Conservation (phyloP, 1,140 invertebrate species). For the Vanessa tameamea region DNA sequence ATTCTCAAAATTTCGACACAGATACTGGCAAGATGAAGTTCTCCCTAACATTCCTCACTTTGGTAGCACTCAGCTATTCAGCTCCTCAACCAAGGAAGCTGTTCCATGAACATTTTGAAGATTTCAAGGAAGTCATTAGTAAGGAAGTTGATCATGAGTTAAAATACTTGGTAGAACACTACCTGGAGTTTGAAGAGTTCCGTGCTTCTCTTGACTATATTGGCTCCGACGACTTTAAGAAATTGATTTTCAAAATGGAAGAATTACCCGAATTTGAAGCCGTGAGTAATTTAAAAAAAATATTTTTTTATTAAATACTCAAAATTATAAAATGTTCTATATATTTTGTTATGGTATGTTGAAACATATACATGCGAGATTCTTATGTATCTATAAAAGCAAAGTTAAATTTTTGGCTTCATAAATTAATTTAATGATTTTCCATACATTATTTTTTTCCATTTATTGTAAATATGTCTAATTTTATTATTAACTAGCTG, state of each 20-base stretch:
- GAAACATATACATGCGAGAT: no score
- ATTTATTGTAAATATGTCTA: no score
- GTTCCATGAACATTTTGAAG: constrained; percentile 69
- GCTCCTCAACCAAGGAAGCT: constrained; percentile 63
- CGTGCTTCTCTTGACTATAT: constrained; percentile 46
- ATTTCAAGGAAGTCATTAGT: constrained; percentile 59
- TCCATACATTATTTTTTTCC: no score
- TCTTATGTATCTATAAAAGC: no score
- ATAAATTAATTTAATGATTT: no score
- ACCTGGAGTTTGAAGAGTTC: constrained; percentile 67
- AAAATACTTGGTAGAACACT: constrained; percentile 44
- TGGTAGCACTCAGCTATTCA: constrained; percentile 47
- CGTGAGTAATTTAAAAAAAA: constrained; percentile 48
- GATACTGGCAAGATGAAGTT: constrained; percentile 55
- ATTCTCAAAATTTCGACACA: background rate
- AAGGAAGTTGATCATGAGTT: constrained; percentile 53
- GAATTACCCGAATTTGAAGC: constrained; percentile 65
- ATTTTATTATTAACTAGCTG: no score
- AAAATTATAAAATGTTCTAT: no score
- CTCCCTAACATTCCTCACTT: constrained; percentile 48
- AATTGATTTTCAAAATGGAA: constrained; percentile 65
- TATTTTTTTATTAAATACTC: no score
- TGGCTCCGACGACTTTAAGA: constrained; percentile 48
- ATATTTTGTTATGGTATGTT: no score
- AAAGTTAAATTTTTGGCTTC: no score